A percentile compares a stretch with the other conserved stretches of the same genome.
Conservation (phyloP, 2,888 invertebrate species). For the Epistrophe grossulariae region DNA sequence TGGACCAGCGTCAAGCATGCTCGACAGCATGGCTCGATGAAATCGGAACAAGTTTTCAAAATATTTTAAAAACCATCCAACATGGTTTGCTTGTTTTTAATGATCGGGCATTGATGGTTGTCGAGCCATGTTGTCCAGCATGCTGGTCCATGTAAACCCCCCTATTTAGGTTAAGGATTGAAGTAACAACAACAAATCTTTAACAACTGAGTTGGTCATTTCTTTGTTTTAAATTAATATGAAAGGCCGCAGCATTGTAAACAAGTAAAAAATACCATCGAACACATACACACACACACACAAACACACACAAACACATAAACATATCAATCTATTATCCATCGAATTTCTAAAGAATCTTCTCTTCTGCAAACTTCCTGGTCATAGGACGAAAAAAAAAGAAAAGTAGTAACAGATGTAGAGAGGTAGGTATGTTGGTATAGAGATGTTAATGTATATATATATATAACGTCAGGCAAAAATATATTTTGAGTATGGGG, state of each 20-base stretch:
- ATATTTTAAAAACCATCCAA: too few species aligned
- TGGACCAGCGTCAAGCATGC: too few species aligned
- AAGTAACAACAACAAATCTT: not conserved
- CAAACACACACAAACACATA: not conserved
- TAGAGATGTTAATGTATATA: slow-evolving; percentile 32
- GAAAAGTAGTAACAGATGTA: slow-evolving; percentile 57
- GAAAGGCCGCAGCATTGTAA: not conserved
- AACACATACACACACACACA: too few species aligned
- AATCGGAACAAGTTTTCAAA: too few species aligned
- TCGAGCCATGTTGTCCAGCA: too few species aligned
- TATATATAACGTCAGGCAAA: slow-evolving; percentile 46
- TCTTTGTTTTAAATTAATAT: not conserved
- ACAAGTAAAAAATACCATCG: slow-evolving; percentile 15
- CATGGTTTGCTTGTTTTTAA: too few species aligned
- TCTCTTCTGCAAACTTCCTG: slow-evolving; percentile 62
- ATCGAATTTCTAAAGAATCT: slow-evolving; percentile 43
- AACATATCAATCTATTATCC: slow-evolving; percentile 19
- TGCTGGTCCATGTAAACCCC: too few species aligned
- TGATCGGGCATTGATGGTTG: too few species aligned
- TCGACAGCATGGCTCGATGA: too few species aligned
- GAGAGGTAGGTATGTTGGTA: slow-evolving; percentile 1
- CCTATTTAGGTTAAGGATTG: too few species aligned
- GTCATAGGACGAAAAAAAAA: slow-evolving; percentile 39
- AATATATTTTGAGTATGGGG: slow-evolving; percentile 52
- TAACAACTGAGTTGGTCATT: slow-evolving; percentile 25